Percentiles rank a stretch among this genome's conserved stretches.
Conservation (phyloP, 2,888 invertebrate species). For the Agrochola lychnidis region DNA sequence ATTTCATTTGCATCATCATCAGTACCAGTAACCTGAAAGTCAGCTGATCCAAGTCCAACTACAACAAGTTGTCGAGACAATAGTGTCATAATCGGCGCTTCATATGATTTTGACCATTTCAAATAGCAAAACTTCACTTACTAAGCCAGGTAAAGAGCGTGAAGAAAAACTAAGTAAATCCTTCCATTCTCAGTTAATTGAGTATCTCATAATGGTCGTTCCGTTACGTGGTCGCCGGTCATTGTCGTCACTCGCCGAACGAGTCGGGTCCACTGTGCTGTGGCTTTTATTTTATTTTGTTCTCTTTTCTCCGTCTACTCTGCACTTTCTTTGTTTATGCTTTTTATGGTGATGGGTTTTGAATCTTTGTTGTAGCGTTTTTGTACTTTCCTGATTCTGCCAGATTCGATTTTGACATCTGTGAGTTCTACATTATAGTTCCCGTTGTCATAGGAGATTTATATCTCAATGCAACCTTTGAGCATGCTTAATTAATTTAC, state of each 20-base stretch:
- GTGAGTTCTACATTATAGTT: constrained; percentile 7
- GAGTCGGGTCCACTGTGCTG: constrained; percentile 74
- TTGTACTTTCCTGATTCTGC: constrained; percentile 3
- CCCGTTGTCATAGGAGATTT: background rate
- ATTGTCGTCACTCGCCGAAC: constrained; percentile 66
- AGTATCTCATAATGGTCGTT: constrained; percentile 69
- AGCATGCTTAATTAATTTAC: constrained; percentile 13
- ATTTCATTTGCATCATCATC: background rate
- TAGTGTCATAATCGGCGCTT: background rate
- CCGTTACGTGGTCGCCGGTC: constrained; percentile 75
- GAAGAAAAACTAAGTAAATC: constrained; percentile 60
- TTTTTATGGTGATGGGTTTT: constrained; percentile 65
- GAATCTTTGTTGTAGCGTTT: constrained; percentile 40
- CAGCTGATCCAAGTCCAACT: background rate
- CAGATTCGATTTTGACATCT: constrained; percentile 6
- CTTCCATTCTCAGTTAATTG: constrained; percentile 67
- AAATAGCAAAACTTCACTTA: constrained; percentile 26
- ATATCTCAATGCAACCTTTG: constrained; percentile 20
- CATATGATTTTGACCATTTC: constrained; percentile 10
- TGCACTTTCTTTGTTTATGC: constrained; percentile 72
- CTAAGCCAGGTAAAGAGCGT: constrained; percentile 56
- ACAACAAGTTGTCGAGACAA: background rate
- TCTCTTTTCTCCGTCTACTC: constrained; percentile 61
- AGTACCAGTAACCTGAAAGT: background rate
- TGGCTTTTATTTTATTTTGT: constrained; percentile 66